Conservation (phyloP, 1,140 invertebrate species). For the Temnothorax longispinosus region DNA sequence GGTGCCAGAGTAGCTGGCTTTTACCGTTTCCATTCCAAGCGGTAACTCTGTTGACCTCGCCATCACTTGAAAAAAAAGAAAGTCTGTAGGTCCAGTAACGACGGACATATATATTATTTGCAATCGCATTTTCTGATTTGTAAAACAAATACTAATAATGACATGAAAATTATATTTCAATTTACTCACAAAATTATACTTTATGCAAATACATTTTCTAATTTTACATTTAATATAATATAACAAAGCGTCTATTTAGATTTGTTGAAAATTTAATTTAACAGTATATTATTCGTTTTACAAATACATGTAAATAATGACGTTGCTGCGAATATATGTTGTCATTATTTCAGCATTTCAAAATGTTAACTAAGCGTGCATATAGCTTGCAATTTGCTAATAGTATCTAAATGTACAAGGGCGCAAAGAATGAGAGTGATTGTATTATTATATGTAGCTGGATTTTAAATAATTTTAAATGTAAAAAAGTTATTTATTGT, state of each 20-base stretch:
- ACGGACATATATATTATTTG: constrained; percentile 36
- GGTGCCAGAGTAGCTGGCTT: constrained; percentile 43
- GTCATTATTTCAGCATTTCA: background rate
- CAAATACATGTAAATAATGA: background rate
- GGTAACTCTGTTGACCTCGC: constrained; percentile 53
- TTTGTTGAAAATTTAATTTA: background rate
- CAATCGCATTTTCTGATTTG: constrained; percentile 3
- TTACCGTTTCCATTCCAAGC: constrained; percentile 53
- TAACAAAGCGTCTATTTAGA: background rate
- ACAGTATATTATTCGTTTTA: background rate
- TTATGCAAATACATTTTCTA: background rate
- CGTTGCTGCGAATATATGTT: background rate
- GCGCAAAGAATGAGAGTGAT: background rate
- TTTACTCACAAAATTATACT: background rate
- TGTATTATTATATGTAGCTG: background rate
- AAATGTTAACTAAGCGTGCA: constrained; percentile 8
- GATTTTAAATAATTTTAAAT: constrained; percentile 6
- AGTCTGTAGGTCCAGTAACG: constrained; percentile 14
- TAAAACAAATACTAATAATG: background rate
- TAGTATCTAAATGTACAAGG: background rate
- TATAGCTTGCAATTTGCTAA: constrained; percentile 31
- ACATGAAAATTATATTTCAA: background rate
- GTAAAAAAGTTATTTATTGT: background rate
- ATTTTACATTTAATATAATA: background rate
- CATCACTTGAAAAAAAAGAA: constrained; percentile 33